These are phyloP conservation scores for Agrypnia vestita DNA, from an alignment of 1,140 invertebrate species.

Conservation along the genomic window DNA sequence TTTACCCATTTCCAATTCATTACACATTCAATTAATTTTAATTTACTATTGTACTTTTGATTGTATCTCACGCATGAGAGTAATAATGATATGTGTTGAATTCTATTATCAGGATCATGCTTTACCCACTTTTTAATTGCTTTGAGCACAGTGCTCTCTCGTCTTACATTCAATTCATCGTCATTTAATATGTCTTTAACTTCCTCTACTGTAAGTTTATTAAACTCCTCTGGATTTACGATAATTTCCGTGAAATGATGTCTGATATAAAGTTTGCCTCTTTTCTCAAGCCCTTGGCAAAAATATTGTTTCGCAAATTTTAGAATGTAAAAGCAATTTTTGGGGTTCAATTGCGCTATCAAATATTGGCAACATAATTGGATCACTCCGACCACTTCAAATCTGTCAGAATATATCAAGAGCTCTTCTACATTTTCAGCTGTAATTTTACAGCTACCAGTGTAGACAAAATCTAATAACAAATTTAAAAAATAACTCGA, in stretches of 20 bases:
- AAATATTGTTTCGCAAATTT: slow-evolving; percentile 84
- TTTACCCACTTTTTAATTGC: slow-evolving; percentile 75
- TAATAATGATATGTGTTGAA: slow-evolving; percentile 79
- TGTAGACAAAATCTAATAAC: slow-evolving; percentile 88
- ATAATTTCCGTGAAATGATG: slow-evolving; percentile 83
- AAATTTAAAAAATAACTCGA: slow-evolving; percentile 81
- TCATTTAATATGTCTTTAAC: slow-evolving; percentile 81
- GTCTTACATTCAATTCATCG: slow-evolving; percentile 82
- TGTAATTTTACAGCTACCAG: slow-evolving; percentile 80
- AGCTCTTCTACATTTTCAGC: slow-evolving; percentile 85
- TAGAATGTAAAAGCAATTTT: slow-evolving; percentile 88
- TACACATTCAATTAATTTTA: slow-evolving; percentile 71
- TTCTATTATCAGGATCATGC: slow-evolving; percentile 76
- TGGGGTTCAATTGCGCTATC: slow-evolving; percentile 75
- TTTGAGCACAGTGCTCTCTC: slow-evolving; percentile 75
- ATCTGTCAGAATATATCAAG: slow-evolving; percentile 84
- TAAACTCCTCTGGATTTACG: slow-evolving; percentile 80
- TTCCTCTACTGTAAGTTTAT: slow-evolving; percentile 80
- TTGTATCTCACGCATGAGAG: slow-evolving; percentile 88
- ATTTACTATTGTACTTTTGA: slow-evolving; percentile 48
- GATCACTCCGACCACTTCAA: slow-evolving; percentile 84
- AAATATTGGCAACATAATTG: slow-evolving; percentile 86
- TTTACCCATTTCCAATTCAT: slow-evolving; percentile 21
- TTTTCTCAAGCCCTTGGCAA: slow-evolving; percentile 80
- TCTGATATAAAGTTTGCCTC: slow-evolving; percentile 81